These are phyloP conservation scores for Andricus grossulariae DNA, from an alignment of 1,140 invertebrate genomes.

Conservation along the genomic window DNA sequence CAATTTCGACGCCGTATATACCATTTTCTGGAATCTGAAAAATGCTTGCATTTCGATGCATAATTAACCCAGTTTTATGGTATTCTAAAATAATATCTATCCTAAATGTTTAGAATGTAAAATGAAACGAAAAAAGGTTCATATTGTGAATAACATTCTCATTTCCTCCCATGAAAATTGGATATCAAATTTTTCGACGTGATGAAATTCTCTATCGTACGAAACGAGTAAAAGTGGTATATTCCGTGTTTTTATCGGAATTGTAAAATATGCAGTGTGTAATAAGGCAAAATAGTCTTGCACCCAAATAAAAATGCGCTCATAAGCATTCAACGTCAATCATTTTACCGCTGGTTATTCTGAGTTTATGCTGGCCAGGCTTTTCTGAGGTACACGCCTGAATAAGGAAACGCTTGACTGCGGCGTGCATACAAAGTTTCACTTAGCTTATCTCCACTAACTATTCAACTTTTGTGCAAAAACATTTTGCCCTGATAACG, in stretches of 20 bases:
- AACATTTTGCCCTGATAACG: slow-evolving; percentile 37
- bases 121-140: no score
- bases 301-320: slow-evolving; percentile 17
- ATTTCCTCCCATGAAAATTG: neutral
- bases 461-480: slow-evolving; percentile 34
- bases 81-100: no score
- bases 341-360: slow-evolving; percentile 28
- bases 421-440: slow-evolving; percentile 51
- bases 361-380: slow-evolving; percentile 18
- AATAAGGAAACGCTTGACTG: slow-evolving; percentile 44
- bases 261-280: slow-evolving; percentile 13
- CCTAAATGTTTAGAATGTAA: no score
- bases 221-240: neutral
- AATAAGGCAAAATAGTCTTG: slow-evolving; percentile 15
- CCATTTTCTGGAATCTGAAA: no score
- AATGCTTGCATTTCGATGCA: no score
- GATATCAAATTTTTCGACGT: neutral
- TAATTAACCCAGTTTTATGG: no score
- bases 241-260: neutral
- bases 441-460: slow-evolving; percentile 50
- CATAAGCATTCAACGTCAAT: slow-evolving; percentile 28
- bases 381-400: slow-evolving; percentile 31
- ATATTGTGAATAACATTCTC: no score
- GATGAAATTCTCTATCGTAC: neutral
- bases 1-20: no score